phyloP scores from a whole-genome alignment of 35 echinoderm and acorn worm species.

The Diadema setosum region DNA sequence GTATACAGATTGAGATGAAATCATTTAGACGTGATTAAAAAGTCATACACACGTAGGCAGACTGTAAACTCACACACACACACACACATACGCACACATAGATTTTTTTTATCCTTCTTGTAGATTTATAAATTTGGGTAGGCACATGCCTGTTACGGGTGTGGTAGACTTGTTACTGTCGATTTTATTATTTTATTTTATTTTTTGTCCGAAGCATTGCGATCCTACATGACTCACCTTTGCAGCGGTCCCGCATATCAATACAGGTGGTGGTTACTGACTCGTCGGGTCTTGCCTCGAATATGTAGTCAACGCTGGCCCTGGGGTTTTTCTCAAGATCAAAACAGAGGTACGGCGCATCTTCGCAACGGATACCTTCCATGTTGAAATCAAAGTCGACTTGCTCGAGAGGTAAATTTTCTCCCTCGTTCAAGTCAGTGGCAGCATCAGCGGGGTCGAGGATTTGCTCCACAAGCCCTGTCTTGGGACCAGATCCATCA shows the following conservation, averaged over 20 bases:
- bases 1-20: too few species aligned
- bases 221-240: neutral
- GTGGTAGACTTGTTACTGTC: too few species aligned
- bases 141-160: too few species aligned
- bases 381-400: constrained; percentile 44
- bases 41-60: too few species aligned
- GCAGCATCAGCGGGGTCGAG: constrained; percentile 11
- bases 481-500: constrained; percentile 56
- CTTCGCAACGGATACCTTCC: constrained; percentile 45
- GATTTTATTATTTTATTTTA: too few species aligned
- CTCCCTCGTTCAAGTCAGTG: constrained; percentile 1
- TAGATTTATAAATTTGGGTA: too few species aligned
- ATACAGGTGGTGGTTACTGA: constrained; percentile 57
- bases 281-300: constrained; percentile 62
- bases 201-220: too few species aligned
- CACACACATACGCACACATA: too few species aligned
- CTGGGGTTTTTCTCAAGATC: constrained; percentile 65
- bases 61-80: too few species aligned
- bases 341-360: constrained; percentile 65
- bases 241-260: constrained; percentile 55
- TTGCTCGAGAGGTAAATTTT: constrained; percentile 21
- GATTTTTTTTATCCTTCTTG: too few species aligned
- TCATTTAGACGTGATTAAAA: too few species aligned
- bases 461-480: constrained; percentile 43
- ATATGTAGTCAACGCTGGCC: constrained; percentile 58